Evolutionary conservation across 2,113 vertebrate species (phyloP).

Genomic region (Protobothrops flavoviridis): DNA sequence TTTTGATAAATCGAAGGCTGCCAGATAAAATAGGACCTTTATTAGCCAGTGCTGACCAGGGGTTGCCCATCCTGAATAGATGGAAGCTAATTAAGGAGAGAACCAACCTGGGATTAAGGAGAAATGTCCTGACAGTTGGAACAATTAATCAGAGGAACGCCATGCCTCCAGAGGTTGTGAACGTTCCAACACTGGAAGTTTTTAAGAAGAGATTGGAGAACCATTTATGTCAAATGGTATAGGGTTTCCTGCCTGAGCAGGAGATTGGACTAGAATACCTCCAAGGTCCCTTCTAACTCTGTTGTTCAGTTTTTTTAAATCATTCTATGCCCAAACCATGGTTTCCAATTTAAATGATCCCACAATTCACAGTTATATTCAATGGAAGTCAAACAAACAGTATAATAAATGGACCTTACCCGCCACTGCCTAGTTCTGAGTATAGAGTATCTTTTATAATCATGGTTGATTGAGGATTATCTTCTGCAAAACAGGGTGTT

Average conservation of each 20-base stretch:
- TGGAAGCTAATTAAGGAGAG: no score
- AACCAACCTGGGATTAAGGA: no score
- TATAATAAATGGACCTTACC: not conserved
- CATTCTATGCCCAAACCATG: not conserved
- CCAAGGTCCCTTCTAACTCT: no score
- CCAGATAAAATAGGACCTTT: not conserved
- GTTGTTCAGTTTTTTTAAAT: no score
- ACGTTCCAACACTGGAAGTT: no score
- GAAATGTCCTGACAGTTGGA: no score
- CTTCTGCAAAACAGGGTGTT: slow-evolving; percentile 71
- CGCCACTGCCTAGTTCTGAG: not conserved
- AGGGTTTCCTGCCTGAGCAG: no score
- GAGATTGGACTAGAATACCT: no score
- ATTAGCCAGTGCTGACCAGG: not conserved
- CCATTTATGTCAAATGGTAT: no score
- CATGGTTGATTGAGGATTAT: not conserved
- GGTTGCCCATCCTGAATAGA: not conserved
- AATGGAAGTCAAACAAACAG: not conserved
- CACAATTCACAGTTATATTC: not conserved
- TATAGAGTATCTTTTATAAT: not conserved
- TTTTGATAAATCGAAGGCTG: not conserved
- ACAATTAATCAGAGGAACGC: no score
- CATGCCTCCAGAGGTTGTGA: no score
- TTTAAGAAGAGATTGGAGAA: no score
- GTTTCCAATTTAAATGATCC: not conserved